A percentile compares a stretch with the other conserved stretches of the same genome.
These are phyloP conservation scores for Amazona guildingii DNA, from an alignment of 2,113 vertebrate species.

Conservation along the genomic window DNA sequence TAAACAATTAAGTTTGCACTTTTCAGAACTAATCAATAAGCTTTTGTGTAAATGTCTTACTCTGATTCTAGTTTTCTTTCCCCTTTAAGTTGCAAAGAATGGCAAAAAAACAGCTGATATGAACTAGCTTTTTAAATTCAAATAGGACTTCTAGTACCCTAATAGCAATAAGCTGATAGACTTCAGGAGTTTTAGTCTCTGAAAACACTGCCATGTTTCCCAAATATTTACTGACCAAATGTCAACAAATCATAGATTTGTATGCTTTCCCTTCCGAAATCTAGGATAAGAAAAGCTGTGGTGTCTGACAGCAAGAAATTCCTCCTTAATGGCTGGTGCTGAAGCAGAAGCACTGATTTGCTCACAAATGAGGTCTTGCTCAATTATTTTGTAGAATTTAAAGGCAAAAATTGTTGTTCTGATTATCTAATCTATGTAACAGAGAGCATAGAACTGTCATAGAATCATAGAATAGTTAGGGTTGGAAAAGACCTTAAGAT, in stretches of 20 bases:
- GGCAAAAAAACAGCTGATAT: neutral
- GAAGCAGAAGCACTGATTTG: neutral
- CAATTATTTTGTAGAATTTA: neutral
- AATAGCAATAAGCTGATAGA: neutral
- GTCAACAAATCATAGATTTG: neutral
- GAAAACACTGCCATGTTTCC: neutral
- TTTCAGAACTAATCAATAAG: neutral
- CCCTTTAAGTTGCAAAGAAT: neutral
- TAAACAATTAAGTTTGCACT: neutral
- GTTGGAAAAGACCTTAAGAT: too few species aligned
- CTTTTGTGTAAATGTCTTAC: neutral
- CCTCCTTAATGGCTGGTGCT: neutral
- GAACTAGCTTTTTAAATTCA: neutral
- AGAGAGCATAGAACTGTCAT: neutral
- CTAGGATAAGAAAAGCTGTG: neutral
- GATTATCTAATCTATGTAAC: neutral
- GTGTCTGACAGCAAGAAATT: neutral
- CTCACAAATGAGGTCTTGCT: neutral
- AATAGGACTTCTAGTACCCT: neutral
- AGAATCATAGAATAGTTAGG: too few species aligned
- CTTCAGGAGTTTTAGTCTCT: neutral
- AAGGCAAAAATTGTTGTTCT: neutral
- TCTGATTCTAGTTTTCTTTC: neutral
- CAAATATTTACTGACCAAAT: neutral
- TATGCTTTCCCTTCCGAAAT: neutral